phyloP scores from a whole-genome alignment of 2,113 vertebrate species.

The Psophia crepitans region DNA sequence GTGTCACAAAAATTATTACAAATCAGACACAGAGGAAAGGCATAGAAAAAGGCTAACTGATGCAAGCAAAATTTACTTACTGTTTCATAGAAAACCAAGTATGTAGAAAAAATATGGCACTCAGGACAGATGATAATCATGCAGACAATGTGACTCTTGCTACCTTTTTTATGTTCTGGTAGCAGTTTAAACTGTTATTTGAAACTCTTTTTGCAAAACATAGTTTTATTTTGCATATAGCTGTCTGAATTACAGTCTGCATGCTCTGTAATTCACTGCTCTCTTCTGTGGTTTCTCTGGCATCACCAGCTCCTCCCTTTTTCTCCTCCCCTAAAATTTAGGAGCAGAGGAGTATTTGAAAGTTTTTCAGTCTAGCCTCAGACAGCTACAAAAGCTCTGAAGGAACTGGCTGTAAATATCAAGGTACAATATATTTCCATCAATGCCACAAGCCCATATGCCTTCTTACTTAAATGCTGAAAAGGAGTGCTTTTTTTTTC shows the following conservation, averaged over 20 bases:
- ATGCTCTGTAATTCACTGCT: background rate
- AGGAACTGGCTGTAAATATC: background rate
- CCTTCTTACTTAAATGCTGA: background rate
- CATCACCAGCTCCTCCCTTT: background rate
- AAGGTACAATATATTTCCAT: background rate
- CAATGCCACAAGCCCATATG: background rate
- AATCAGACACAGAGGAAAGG: background rate
- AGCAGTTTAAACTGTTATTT: background rate
- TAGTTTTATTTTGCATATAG: background rate
- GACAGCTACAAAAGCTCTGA: background rate
- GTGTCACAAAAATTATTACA: background rate
- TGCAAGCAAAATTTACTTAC: background rate
- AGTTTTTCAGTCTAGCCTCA: background rate
- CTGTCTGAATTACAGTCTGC: background rate
- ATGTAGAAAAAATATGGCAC: background rate
- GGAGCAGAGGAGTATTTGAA: background rate
- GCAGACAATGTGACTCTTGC: no score
- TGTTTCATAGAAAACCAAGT: background rate
- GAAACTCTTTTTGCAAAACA: background rate
- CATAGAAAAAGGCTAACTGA: background rate
- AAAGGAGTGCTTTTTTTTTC: background rate
- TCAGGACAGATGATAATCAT: background rate
- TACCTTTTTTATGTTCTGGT: background rate
- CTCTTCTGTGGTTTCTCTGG: background rate
- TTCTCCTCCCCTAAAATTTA: background rate